phyloP scores from a whole-genome alignment of 35 echinoderm and acorn worm species.

The Hemicentrotus pulcherrimus region DNA sequence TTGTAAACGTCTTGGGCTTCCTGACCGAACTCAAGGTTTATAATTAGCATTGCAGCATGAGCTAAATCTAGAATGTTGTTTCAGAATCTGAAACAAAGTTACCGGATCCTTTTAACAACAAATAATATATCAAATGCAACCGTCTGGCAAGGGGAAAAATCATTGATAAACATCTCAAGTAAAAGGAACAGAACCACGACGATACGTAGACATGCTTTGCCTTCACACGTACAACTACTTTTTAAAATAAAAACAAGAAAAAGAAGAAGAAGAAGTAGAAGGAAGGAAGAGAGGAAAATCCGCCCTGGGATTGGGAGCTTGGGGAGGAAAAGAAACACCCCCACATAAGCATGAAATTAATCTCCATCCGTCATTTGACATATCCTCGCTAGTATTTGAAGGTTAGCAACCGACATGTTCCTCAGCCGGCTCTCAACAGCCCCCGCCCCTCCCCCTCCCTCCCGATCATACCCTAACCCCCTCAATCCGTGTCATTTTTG shows the following conservation, averaged over 20 bases:
- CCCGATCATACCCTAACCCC: background rate
- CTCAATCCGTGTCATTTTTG: background rate
- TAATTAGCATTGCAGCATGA: too few relatives aligned
- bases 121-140: too few relatives aligned
- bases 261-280: background rate
- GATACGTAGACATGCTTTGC: too few relatives aligned
- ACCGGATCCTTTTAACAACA: too few relatives aligned
- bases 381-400: background rate
- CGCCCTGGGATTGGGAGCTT: background rate
- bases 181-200: too few relatives aligned
- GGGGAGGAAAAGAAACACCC: background rate
- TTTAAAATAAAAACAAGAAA: background rate
- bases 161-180: too few relatives aligned
- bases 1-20: too few relatives aligned
- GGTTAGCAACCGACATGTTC: background rate
- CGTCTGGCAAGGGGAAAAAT: too few relatives aligned
- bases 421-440: background rate
- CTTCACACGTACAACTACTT: too few relatives aligned
- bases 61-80: too few relatives aligned
- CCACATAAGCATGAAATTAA: constrained; percentile 10
- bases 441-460: background rate
- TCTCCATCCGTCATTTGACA: constrained; percentile 8
- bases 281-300: background rate
- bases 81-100: too few relatives aligned
- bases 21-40: too few relatives aligned